Conservation (phyloP, 2,113 vertebrate genomes). For the Pterocles burchelli region DNA sequence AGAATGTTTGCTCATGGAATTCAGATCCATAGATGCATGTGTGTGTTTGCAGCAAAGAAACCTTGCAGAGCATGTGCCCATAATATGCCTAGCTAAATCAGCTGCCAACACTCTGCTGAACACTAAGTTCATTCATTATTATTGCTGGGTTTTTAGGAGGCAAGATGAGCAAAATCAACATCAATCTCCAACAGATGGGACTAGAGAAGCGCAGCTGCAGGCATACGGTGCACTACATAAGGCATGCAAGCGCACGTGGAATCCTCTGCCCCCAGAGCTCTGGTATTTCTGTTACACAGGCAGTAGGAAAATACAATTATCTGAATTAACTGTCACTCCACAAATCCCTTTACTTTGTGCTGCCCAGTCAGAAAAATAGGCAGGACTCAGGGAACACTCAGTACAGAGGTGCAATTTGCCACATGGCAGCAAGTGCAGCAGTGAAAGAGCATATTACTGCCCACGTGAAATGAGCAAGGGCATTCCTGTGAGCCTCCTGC, state of each 20-base stretch:
- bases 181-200: slow-evolving; percentile 52
- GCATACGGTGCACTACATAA: not conserved
- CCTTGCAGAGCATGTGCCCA: not conserved
- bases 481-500: not conserved
- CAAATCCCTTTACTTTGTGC: not conserved
- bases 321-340: not conserved
- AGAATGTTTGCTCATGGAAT: not conserved
- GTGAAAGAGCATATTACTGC: not conserved
- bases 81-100: not conserved
- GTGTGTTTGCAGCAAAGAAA: not conserved
- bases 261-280: not conserved
- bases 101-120: not conserved
- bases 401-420: not conserved
- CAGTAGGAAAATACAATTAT: slow-evolving; percentile 12
- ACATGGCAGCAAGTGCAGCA: not conserved
- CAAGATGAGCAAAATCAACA: slow-evolving; percentile 25
- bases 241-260: not conserved
- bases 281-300: not conserved
- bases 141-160: not conserved
- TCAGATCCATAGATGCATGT: not conserved
- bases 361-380: not conserved
- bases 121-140: slow-evolving; percentile 24
- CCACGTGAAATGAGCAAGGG: not conserved
- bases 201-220: slow-evolving; percentile 47
- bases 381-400: not conserved